Conservation (phyloP, 2,797 vertebrate genomes). For the Apogon talboti region DNA sequence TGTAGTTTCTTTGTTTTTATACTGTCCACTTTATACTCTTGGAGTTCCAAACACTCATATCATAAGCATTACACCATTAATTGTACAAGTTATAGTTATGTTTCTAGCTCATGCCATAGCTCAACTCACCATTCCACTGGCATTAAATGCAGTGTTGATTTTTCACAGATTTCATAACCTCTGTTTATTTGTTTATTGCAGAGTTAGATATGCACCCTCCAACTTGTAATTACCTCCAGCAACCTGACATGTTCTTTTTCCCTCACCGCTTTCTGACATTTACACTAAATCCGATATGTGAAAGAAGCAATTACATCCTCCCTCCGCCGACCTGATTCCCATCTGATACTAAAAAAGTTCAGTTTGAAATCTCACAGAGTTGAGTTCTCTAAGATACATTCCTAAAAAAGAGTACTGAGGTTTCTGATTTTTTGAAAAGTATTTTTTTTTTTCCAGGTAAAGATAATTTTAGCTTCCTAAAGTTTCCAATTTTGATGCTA, state of each 20-base stretch:
- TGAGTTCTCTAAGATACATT: background rate
- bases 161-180: background rate
- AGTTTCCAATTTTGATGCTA: background rate
- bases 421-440: background rate
- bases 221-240: constrained; percentile 11
- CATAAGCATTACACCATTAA: background rate
- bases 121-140: background rate
- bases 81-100: background rate
- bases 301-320: constrained; percentile 8
- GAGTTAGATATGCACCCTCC: background rate
- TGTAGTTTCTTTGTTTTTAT: background rate
- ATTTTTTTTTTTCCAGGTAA: background rate
- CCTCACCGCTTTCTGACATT: constrained; percentile 14
- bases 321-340: background rate
- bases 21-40: background rate
- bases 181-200: constrained; percentile 1
- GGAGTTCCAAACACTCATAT: background rate
- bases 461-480: background rate
- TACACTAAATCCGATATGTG: constrained; percentile 10
- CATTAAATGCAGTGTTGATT: background rate
- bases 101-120: background rate
- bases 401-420: background rate
- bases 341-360: constrained; percentile 2
- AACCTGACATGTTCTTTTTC: constrained; percentile 5
- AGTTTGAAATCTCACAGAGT: background rate